Conservation (phyloP, 2,888 invertebrate genomes). For the Brachypterus glaber region DNA sequence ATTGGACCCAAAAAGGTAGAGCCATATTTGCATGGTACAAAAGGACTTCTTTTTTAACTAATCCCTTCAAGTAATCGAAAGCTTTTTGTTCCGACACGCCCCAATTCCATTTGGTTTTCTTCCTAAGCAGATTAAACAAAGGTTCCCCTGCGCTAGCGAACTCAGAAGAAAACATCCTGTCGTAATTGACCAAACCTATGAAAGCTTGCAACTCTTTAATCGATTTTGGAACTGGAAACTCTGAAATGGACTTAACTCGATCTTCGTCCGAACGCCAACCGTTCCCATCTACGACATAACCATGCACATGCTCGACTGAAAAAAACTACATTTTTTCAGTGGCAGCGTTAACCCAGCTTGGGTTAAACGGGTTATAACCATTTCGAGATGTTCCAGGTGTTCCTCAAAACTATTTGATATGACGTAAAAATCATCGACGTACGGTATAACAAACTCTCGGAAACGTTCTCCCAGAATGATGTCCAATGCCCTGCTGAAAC, state of each 20-base stretch:
- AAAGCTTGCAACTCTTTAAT: conserved; percentile 17
- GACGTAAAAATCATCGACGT: conserved; percentile 18
- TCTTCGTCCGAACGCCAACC: conserved; percentile 21
- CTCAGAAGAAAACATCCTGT: conserved; percentile 14
- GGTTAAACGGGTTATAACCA: conserved; percentile 12
- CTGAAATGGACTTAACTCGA: conserved; percentile 16
- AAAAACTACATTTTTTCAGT: conserved; percentile 21
- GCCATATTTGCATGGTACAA: no score
- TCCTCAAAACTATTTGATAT: conserved; percentile 15
- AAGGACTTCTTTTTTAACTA: no score
- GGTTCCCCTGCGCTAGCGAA: conserved; percentile 6
- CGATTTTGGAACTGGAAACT: conserved; percentile 17
- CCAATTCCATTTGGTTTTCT: conserved; percentile 8
- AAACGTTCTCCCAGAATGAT: conserved; percentile 15
- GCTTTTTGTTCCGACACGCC: not conserved
- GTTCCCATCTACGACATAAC: conserved; percentile 17
- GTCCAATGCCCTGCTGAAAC: conserved; percentile 17
- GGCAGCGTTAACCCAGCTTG: conserved; percentile 19
- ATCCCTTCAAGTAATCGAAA: no score
- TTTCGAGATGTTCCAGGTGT: conserved; percentile 15
- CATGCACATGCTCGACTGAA: conserved; percentile 14
- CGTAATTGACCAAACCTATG: conserved; percentile 17
- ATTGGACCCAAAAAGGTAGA: no score
- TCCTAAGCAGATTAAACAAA: conserved; percentile 3
- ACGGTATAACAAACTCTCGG: conserved; percentile 13